A percentile compares a stretch with the other conserved stretches of the same genome.
Conservation (phyloP, 2,888 invertebrate species). For the Sarcophaga variegata region DNA sequence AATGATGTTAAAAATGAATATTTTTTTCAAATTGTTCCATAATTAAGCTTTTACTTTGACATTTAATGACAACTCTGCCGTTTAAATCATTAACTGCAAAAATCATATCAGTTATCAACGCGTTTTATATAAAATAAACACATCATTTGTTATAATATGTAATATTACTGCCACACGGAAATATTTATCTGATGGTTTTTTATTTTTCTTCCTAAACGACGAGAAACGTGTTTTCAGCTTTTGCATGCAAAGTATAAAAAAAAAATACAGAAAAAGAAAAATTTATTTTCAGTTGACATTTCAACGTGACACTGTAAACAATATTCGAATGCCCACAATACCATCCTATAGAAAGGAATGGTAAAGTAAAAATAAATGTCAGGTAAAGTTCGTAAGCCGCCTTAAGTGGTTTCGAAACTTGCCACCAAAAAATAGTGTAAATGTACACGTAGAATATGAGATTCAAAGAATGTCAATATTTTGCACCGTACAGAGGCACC, state of each 20-base stretch:
- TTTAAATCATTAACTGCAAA: background rate
- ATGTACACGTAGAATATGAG: too few relatives aligned
- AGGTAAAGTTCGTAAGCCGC: constrained; percentile 29
- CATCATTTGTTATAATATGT: constrained; percentile 57
- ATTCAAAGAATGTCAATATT: too few relatives aligned
- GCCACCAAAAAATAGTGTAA: too few relatives aligned
- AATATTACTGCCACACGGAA: constrained; percentile 54
- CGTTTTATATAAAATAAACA: constrained; percentile 43
- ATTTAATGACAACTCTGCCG: too few relatives aligned
- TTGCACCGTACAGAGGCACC: too few relatives aligned
- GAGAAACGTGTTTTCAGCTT: constrained; percentile 65
- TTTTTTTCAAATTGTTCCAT: too few relatives aligned
- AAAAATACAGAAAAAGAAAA: background rate
- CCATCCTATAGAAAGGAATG: constrained; percentile 30
- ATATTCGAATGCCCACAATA: constrained; percentile 19
- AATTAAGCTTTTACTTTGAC: too few relatives aligned
- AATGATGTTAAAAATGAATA: too few relatives aligned
- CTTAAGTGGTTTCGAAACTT: too few relatives aligned
- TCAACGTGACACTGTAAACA: constrained; percentile 24
- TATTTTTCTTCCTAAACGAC: constrained; percentile 63
- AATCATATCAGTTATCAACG: constrained; percentile 25
- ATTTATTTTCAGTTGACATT: constrained; percentile 45
- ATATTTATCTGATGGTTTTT: constrained; percentile 48
- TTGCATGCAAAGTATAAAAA: constrained; percentile 27
- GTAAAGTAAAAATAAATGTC: constrained; percentile 45